A percentile compares a stretch with the other conserved stretches of the same genome.
These are phyloP conservation scores for Caenorhabditis virilis DNA, from an alignment of 2,888 invertebrate species.

Conservation along the genomic window DNA sequence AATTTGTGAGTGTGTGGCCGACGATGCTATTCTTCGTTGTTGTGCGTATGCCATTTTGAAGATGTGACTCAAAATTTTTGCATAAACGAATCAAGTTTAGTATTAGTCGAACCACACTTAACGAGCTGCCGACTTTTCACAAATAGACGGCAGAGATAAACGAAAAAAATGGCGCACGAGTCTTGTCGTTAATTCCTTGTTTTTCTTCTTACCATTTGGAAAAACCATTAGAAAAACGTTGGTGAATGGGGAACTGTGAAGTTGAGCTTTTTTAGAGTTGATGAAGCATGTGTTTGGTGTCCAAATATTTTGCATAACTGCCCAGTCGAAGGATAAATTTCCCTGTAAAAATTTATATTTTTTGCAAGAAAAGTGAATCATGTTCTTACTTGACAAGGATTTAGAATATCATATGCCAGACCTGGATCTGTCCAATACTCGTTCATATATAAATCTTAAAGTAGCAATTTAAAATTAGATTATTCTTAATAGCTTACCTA, in stretches of 20 bases:
- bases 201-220: slow-evolving; percentile 67
- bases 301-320: slow-evolving; percentile 65
- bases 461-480: background rate
- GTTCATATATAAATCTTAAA: slow-evolving; percentile 68
- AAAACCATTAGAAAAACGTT: slow-evolving; percentile 69
- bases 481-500: slow-evolving; percentile 45
- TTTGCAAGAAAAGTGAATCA: background rate
- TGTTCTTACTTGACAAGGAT: slow-evolving; percentile 62
- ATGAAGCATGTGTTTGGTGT: slow-evolving; percentile 67
- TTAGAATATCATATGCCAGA: slow-evolving; percentile 61
- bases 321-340: slow-evolving; percentile 67
- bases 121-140: slow-evolving; percentile 19
- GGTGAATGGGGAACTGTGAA: slow-evolving; percentile 67
- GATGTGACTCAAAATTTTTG: slow-evolving; percentile 28
- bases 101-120: slow-evolving; percentile 39
- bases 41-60: background rate
- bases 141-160: background rate
- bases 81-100: slow-evolving; percentile 41
- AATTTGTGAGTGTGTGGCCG: background rate
- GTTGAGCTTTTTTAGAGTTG: slow-evolving; percentile 66
- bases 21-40: background rate
- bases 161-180: background rate
- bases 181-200: too few species aligned
- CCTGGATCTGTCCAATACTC: slow-evolving; percentile 68
- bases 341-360: slow-evolving; percentile 26